These are phyloP conservation scores for Colletes collaris DNA, from an alignment of 2,888 invertebrate genomes.

Conservation along the genomic window DNA sequence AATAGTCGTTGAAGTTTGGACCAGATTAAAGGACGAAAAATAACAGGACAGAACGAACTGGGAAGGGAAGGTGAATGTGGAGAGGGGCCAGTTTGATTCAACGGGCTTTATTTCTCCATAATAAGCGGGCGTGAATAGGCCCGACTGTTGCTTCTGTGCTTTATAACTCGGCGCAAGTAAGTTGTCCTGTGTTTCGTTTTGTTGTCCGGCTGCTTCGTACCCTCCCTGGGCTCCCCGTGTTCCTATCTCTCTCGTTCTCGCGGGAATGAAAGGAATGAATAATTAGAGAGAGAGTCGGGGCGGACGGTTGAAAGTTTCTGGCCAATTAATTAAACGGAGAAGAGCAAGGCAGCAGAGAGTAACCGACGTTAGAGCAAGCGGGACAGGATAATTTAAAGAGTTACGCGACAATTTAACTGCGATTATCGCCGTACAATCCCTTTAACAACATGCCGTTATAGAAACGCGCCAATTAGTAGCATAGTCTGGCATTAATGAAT, in stretches of 20 bases:
- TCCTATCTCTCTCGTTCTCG: slow-evolving; percentile 18
- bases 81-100: slow-evolving; percentile 67
- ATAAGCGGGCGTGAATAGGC: slow-evolving; percentile 77
- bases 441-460: slow-evolving; percentile 64
- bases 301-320: slow-evolving; percentile 70
- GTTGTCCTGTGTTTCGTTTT: slow-evolving; percentile 74
- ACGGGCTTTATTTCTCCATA: slow-evolving; percentile 75
- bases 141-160: slow-evolving; percentile 72
- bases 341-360: slow-evolving; percentile 49
- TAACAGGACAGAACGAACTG: slow-evolving; percentile 13
- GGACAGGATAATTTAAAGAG: slow-evolving; percentile 65
- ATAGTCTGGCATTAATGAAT: slow-evolving; percentile 47
- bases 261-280: slow-evolving; percentile 70
- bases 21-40: slow-evolving; percentile 26
- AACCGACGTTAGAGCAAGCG: slow-evolving; percentile 52
- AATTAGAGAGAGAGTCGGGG: slow-evolving; percentile 68
- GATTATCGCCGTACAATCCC: slow-evolving; percentile 66
- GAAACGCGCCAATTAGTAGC: slow-evolving; percentile 58
- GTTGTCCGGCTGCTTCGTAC: slow-evolving; percentile 58
- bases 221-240: neutral
- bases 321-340: slow-evolving; percentile 74
- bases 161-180: slow-evolving; percentile 74
- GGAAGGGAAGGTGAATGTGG: slow-evolving; percentile 12
- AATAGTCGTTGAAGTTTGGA: slow-evolving; percentile 52
- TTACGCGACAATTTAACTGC: slow-evolving; percentile 67